Conservation (phyloP, 2,797 vertebrate genomes). For the Characodon lateralis region DNA sequence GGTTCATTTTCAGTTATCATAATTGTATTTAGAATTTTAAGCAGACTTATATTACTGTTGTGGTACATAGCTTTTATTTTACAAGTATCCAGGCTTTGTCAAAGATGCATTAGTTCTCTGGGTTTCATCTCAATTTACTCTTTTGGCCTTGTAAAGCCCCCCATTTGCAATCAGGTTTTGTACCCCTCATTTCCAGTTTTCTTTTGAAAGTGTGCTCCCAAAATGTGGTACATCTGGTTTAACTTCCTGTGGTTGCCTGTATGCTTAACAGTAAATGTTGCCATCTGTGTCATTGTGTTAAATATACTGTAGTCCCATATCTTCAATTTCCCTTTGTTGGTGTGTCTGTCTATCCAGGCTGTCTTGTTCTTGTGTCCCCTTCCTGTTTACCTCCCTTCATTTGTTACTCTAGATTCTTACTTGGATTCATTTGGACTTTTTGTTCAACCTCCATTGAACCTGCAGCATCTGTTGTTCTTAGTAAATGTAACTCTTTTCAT, state of each 20-base stretch:
- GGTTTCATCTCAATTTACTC: too few species aligned
- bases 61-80: neutral
- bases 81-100: neutral
- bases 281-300: slow-evolving; percentile 3
- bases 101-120: neutral
- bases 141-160: neutral
- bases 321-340: slow-evolving; percentile 4
- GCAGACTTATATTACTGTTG: neutral
- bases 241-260: neutral
- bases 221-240: neutral
- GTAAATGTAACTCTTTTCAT: neutral
- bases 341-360: slow-evolving; percentile 2
- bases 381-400: slow-evolving; percentile 5
- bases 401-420: slow-evolving; percentile 6
- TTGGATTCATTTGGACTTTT: neutral
- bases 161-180: neutral
- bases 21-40: neutral
- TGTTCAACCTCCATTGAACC: neutral
- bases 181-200: neutral
- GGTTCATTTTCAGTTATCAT: neutral
- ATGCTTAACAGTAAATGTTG: slow-evolving; percentile 3
- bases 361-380: neutral
- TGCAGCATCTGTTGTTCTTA: slow-evolving; percentile 4
- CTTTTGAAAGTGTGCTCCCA: neutral
- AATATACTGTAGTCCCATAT: slow-evolving; percentile 2